Percentiles rank a stretch among this genome's conserved stretches.
Conservation (phyloP, 1,140 invertebrate species). For the Drosophila grimshawi region DNA sequence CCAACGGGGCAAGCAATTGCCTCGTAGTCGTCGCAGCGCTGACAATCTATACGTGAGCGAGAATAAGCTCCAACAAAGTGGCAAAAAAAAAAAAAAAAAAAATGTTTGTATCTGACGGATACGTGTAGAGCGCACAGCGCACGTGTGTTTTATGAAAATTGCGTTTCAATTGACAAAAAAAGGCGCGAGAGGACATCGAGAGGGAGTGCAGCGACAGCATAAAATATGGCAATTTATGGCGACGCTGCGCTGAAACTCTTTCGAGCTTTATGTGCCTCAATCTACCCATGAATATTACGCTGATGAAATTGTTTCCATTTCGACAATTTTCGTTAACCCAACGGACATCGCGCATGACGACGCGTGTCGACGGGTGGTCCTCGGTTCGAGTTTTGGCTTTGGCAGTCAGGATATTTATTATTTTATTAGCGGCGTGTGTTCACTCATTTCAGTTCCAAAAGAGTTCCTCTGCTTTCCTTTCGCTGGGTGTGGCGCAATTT, state of each 20-base stretch:
- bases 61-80: constrained; percentile 41
- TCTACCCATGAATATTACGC: constrained; percentile 40
- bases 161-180: constrained; percentile 77
- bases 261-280: constrained; percentile 62
- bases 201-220: constrained; percentile 52
- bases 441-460: constrained; percentile 1
- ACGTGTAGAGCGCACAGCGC: constrained; percentile 26
- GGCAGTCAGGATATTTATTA: constrained; percentile 75
- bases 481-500: constrained; percentile 70
- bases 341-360: constrained; percentile 7
- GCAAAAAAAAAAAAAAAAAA: constrained; percentile 17
- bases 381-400: constrained; percentile 13
- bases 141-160: constrained; percentile 83
- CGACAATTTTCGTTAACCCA: constrained; percentile 52
- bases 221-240: constrained; percentile 77
- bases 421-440: constrained; percentile 80
- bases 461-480: not conserved
- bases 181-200: not conserved
- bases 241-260: constrained; percentile 40
- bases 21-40: constrained; percentile 20
- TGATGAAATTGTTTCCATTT: constrained; percentile 81
- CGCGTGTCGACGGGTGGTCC: constrained; percentile 38
- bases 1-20: not conserved
- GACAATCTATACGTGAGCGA: constrained; percentile 44
- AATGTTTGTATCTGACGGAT: constrained; percentile 52